Conservation (phyloP, 2,113 vertebrate genomes). For the Bufo bufo region DNA sequence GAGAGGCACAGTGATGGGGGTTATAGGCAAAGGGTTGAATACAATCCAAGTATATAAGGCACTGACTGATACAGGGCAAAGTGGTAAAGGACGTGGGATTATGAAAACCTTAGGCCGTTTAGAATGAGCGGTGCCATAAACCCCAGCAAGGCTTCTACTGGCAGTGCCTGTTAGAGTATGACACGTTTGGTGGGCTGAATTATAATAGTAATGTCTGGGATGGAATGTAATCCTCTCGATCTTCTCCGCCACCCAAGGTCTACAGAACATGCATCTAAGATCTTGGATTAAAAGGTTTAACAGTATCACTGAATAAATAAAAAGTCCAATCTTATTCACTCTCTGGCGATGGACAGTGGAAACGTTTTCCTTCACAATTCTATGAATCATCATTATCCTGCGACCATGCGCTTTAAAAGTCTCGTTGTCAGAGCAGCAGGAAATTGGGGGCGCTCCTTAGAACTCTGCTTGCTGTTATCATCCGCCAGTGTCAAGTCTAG, state of each 20-base stretch:
- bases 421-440: not conserved
- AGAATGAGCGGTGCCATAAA: not conserved
- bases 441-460: not conserved
- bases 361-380: not conserved
- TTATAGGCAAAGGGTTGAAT: not conserved
- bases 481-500: slow-evolving; percentile 33
- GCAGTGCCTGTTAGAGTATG: not conserved
- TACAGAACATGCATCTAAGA: not conserved
- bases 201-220: not conserved
- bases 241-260: not conserved
- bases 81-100: not conserved
- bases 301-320: not conserved
- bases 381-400: not conserved
- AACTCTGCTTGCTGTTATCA: not conserved
- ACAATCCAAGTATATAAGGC: slow-evolving; percentile 29
- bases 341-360: not conserved
- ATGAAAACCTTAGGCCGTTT: not conserved
- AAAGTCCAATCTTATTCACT: not conserved
- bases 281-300: not conserved
- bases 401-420: not conserved
- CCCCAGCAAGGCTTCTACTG: not conserved
- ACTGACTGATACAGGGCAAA: slow-evolving; percentile 11
- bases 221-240: not conserved
- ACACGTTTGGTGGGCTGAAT: not conserved
- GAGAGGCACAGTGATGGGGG: not conserved